Evolutionary conservation across 1,140 invertebrate genomes (phyloP), one percentile per base, ranked within the genome.

Genomic region (Brachionus koreanus): DNA sequence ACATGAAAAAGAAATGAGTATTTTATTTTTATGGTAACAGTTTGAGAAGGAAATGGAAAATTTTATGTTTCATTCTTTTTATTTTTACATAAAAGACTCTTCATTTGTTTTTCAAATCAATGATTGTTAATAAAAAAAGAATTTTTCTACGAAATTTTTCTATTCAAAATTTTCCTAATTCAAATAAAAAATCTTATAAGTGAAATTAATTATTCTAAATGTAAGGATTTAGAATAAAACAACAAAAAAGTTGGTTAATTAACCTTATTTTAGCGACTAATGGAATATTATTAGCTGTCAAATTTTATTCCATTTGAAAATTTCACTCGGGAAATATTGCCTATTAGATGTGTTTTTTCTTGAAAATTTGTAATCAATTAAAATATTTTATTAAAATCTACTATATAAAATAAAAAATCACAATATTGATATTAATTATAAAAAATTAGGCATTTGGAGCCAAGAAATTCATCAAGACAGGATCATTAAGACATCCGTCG

Each of bases 391-490:
- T 33, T 33, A 33, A 35, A 65, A 65, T 33, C 63, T 65, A 65
- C 63, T 65, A 13, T 19, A 39, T 69, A 74, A 43, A 46, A 25
- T 9, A 35, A 74, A 9, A 74, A 46, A 19, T n/a, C 6, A 46
- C 39, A 16, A 72, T n/a, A 39, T 72, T 12, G 19, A 57, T 67
- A 67, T 33, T 13, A 35, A 33, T 29, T 29, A 29, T 29, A 29
- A 33, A 33, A 35, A 67, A 4, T 72, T 46, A 82, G 42, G 82
- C 65, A 74, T 69, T 75, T 16, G 82, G 69, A 23, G 49, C 69
- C n/a, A 83, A 63, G 25, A 76, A 57, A 19, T 37, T 67, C 35
- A 75, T 61, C 23, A 76, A 16, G 42, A 74, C 49, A 10, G 33
- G 46, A 39, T 83, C 72, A 35, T 13, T 35, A 3, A 83, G 12